Conservation (phyloP, 37 sponge, comb jelly and placozoan species). For the Tethya wilhelma region DNA sequence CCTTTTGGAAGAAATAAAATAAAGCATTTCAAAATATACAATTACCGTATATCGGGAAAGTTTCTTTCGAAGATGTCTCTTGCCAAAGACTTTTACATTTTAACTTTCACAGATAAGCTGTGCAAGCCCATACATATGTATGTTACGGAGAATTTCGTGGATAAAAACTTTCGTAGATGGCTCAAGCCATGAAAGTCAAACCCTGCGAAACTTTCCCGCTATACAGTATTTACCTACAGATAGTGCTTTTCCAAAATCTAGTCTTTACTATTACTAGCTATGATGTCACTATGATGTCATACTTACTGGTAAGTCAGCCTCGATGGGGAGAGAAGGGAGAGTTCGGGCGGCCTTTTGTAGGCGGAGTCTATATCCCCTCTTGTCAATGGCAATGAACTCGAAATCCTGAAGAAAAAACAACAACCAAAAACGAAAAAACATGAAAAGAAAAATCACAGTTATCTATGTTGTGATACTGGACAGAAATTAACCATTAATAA, state of each 20-base stretch:
- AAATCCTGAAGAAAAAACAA: constrained; percentile 47
- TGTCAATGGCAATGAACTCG: constrained; percentile 65
- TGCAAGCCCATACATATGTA: too few relatives aligned
- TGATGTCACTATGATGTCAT: constrained; percentile 4
- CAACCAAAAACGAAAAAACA: neutral
- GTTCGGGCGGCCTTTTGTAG: constrained; percentile 61
- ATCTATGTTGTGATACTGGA: neutral
- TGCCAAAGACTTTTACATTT: too few relatives aligned
- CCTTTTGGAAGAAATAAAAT: constrained; percentile 30
- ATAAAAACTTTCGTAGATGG: too few relatives aligned
- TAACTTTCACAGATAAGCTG: too few relatives aligned
- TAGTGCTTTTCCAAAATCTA: neutral
- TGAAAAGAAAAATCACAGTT: neutral
- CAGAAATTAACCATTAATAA: neutral
- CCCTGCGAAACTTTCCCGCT: too few relatives aligned
- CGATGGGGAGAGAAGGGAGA: constrained; percentile 44
- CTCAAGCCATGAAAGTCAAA: neutral
- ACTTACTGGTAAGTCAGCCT: constrained; percentile 66
- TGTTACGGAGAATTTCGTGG: too few relatives aligned
- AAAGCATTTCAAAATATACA: too few relatives aligned
- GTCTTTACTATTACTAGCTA: neutral
- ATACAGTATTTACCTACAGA: too few relatives aligned
- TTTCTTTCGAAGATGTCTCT: too few relatives aligned
- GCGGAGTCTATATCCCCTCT: constrained; percentile 56
- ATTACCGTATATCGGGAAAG: too few relatives aligned